Evolutionary conservation across 2,888 invertebrate species (phyloP).

Genomic region (Epinotia nisella): DNA sequence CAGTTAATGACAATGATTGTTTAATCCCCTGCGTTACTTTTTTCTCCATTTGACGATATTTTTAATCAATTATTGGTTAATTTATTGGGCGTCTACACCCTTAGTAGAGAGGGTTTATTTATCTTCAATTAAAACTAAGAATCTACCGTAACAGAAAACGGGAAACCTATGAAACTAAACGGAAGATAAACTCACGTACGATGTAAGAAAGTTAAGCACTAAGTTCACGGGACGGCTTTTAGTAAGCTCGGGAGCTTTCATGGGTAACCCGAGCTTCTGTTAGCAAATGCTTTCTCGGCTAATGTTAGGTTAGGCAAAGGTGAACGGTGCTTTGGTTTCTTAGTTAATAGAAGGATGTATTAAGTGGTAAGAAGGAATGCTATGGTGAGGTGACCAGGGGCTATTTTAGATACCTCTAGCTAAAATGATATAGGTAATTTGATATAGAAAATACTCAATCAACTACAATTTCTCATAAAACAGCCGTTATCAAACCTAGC

Average conservation of each 20-base stretch:
- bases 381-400: background rate
- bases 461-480: no score
- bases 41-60: no score
- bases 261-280: constrained; percentile 28
- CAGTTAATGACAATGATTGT: no score
- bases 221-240: constrained; percentile 7
- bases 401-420: background rate
- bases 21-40: no score
- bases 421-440: background rate
- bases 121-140: background rate
- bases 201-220: constrained; percentile 13
- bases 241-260: constrained; percentile 24
- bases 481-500: no score
- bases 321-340: background rate
- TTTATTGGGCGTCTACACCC: no score
- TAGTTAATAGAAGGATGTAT: background rate
- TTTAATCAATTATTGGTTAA: no score
- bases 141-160: constrained; percentile 1
- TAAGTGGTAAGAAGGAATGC: background rate
- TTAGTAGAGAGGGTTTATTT: background rate
- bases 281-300: constrained; percentile 18
- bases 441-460: no score
- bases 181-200: constrained; percentile 15
- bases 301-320: constrained; percentile 22
- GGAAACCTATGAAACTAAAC: constrained; percentile 9